Evolutionary conservation across 1,140 invertebrate species (phyloP), one percentile per base, ranked within the genome.

Genomic region (Calliopsis andreniformis): DNA sequence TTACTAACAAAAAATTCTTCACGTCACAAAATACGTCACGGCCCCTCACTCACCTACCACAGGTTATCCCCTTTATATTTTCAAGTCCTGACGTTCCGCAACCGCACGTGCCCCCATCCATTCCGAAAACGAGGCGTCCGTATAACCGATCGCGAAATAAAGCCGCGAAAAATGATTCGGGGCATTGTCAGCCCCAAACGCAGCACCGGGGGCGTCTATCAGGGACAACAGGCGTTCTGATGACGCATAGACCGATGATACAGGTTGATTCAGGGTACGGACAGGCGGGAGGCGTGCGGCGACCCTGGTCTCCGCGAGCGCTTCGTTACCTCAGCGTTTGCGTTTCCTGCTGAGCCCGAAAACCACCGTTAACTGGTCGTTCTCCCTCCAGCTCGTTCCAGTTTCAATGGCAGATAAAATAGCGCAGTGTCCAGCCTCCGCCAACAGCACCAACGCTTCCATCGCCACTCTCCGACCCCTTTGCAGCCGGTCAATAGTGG

Each of bases 391-490:
- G 43, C 68, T n/a, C 80, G 80, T 72, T 76, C 82, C 80, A 83
- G 76, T 83, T 83, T 83, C 80, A 82, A 83, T 83, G 82, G 80
- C 61, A 79, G 80, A 83, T 82, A 83, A 83, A 83, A 83, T 82
- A 83, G 76, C 80, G 76, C 70, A 66, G 47, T 73, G 69, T 73
- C 76, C 81, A 83, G 64, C 63, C 81, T 75, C 76, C 75, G 43
- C 66, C 78, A 53, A 82, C 75, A 63, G 49, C 68, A 35, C 32
- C 62, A 58, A 51, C 55, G 23, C 66, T 64, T 39, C 35, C 64
- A 39, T 53, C 43, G 42, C 78, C 47, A 10, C 68, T 58, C 47
- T 39, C 35, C 53, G 5, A 25, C 62, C 53, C 62, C 49, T 35
- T 51, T 51, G 47, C 79, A 63, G 47, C 76, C 71, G 82, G 82